These are phyloP conservation scores for Sus cebifrons DNA, from an alignment of 2,797 vertebrate genomes.

Conservation along the genomic window DNA sequence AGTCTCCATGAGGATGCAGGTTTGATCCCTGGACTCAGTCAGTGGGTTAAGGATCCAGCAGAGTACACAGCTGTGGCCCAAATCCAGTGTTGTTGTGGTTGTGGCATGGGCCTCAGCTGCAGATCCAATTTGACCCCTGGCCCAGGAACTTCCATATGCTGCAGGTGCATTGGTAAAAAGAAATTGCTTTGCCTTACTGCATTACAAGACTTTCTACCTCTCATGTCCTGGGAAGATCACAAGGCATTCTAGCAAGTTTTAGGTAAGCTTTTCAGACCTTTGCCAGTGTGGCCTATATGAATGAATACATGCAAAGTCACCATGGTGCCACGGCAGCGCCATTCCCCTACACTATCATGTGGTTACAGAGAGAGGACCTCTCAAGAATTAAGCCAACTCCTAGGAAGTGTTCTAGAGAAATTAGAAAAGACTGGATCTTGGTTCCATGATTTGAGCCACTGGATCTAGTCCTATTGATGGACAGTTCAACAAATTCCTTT, in stretches of 20 bases:
- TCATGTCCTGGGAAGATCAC: background rate
- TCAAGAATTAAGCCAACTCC: conserved; percentile 31
- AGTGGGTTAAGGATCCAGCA: too few species aligned
- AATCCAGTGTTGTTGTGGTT: too few species aligned
- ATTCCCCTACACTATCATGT: background rate
- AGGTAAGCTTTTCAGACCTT: conserved; percentile 2
- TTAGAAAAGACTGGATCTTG: conserved; percentile 31
- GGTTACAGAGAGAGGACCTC: background rate
- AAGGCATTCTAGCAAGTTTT: conserved; percentile 50
- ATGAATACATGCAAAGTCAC: background rate
- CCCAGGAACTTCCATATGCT: too few species aligned
- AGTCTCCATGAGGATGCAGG: too few species aligned
- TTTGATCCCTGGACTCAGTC: too few species aligned
- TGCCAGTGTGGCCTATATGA: background rate
- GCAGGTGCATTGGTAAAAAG: too few species aligned
- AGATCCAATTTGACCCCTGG: too few species aligned
- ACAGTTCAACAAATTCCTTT: conserved; percentile 32
- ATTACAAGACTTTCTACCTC: background rate
- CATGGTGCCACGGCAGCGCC: background rate
- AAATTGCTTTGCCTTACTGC: background rate
- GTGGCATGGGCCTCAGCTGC: too few species aligned
- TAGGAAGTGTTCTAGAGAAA: background rate
- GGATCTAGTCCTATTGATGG: background rate
- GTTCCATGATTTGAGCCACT: conserved; percentile 19
- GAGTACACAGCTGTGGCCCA: too few species aligned